These are phyloP conservation scores for Tetramorium bicarinatum DNA, from an alignment of 2,888 invertebrate species.

Conservation along the genomic window DNA sequence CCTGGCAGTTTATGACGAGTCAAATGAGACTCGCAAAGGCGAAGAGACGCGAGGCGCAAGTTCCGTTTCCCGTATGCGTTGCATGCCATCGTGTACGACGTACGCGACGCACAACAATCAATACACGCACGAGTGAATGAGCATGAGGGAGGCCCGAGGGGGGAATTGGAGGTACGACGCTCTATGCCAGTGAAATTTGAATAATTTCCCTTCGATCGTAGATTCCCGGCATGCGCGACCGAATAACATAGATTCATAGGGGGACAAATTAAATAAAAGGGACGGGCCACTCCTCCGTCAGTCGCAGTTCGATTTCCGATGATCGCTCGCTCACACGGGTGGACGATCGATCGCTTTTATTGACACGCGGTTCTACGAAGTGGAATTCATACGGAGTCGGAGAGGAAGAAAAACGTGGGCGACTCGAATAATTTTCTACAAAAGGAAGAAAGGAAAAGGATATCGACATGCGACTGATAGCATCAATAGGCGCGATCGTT, in stretches of 20 bases:
- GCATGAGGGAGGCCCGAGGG: slow-evolving; percentile 26
- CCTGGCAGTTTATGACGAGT: slow-evolving; percentile 52
- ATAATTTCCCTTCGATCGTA: slow-evolving; percentile 85
- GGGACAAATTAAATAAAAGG: slow-evolving; percentile 86
- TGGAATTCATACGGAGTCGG: slow-evolving; percentile 10
- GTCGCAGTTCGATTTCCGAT: slow-evolving; percentile 86
- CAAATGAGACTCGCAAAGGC: slow-evolving; percentile 56
- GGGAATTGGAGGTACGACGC: slow-evolving; percentile 49
- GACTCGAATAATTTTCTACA: background rate
- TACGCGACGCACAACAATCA: slow-evolving; percentile 69
- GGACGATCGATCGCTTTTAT: slow-evolving; percentile 73
- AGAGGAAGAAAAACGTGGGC: background rate
- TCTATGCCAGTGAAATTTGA: slow-evolving; percentile 85
- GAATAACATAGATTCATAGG: slow-evolving; percentile 85
- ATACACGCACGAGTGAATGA: slow-evolving; percentile 51
- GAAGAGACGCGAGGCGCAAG: slow-evolving; percentile 71
- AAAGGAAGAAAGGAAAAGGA: slow-evolving; percentile 33
- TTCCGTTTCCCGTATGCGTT: slow-evolving; percentile 84
- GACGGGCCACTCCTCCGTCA: slow-evolving; percentile 86
- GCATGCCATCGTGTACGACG: slow-evolving; percentile 82
- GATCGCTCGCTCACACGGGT: slow-evolving; percentile 78
- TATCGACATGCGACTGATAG: slow-evolving; percentile 54
- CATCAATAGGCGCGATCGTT: slow-evolving; percentile 74
- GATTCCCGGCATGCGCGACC: slow-evolving; percentile 85
- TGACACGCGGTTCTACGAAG: slow-evolving; percentile 41